phyloP scores from a whole-genome alignment of 2,888 invertebrate genomes.

The Craniophora ligustri region DNA sequence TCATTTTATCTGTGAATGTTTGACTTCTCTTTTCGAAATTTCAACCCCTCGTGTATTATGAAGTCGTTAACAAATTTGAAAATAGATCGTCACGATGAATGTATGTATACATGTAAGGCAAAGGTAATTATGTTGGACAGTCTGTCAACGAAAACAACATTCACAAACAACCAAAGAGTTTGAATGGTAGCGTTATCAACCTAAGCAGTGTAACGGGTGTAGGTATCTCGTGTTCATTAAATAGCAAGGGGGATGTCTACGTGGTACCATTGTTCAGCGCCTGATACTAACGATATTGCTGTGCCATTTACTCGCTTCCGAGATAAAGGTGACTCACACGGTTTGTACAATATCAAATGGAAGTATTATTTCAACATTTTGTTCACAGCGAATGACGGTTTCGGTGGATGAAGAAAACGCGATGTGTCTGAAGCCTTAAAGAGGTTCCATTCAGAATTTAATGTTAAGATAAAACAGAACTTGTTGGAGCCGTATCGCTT shows the following conservation, averaged over 20 bases:
- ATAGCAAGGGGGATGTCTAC: constrained; percentile 68
- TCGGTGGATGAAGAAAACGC: constrained; percentile 31
- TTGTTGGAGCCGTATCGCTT: constrained; percentile 28
- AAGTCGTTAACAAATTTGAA: constrained; percentile 31
- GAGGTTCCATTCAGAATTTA: constrained; percentile 40
- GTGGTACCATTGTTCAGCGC: constrained; percentile 69
- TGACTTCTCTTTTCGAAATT: constrained; percentile 14
- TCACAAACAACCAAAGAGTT: constrained; percentile 45
- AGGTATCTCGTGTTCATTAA: constrained; percentile 69
- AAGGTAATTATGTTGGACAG: constrained; percentile 22
- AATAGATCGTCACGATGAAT: constrained; percentile 23
- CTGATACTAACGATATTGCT: constrained; percentile 76
- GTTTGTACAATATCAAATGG: constrained; percentile 65
- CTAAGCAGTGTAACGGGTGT: constrained; percentile 56
- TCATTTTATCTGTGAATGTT: constrained; percentile 9
- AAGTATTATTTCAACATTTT: constrained; percentile 64
- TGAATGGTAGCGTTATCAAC: constrained; percentile 44
- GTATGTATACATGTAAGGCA: constrained; percentile 23
- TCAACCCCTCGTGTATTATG: constrained; percentile 5
- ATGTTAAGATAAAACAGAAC: constrained; percentile 39
- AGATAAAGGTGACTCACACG: constrained; percentile 75
- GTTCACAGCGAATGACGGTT: constrained; percentile 44
- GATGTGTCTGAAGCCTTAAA: constrained; percentile 42
- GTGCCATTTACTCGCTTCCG: constrained; percentile 69
- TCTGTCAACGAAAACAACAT: constrained; percentile 38